Evolutionary conservation across 1,140 invertebrate species (phyloP).

Genomic region (Megathymus violae): DNA sequence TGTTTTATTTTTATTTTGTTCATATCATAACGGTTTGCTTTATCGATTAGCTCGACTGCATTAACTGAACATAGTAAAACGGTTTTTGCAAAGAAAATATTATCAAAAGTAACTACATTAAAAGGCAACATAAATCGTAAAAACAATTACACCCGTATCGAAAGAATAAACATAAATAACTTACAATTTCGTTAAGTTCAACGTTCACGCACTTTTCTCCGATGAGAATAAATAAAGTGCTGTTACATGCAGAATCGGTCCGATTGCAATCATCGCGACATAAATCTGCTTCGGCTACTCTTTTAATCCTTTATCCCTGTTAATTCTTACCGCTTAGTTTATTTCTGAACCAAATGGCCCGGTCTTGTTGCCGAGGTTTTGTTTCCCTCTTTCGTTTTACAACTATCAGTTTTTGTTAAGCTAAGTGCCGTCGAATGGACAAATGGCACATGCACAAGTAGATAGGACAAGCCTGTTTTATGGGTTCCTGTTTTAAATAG

Average conservation of each 20-base stretch:
- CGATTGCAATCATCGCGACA: constrained; percentile 79
- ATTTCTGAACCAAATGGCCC: constrained; percentile 76
- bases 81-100: neutral
- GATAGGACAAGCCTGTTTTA: constrained; percentile 73
- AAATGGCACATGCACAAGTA: constrained; percentile 70
- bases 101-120: constrained; percentile 18
- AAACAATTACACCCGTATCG: constrained; percentile 27
- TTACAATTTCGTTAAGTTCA: constrained; percentile 41
- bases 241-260: constrained; percentile 71
- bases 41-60: neutral
- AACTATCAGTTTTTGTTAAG: constrained; percentile 83
- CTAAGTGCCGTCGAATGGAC: constrained; percentile 79
- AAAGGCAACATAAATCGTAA: constrained; percentile 24
- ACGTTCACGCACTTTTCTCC: constrained; percentile 45
- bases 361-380: constrained; percentile 74
- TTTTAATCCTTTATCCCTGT: constrained; percentile 81
- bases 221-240: constrained; percentile 64
- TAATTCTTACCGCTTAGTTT: constrained; percentile 83
- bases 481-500: constrained; percentile 62
- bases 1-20: neutral
- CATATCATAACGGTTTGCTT: neutral
- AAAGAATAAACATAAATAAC: constrained; percentile 20
- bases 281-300: constrained; percentile 82
- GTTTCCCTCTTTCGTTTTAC: constrained; percentile 79
- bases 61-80: neutral